Base-by-base conservation (phyloP, 2,888 invertebrate species). In the Deilephila porcellus region DNA sequence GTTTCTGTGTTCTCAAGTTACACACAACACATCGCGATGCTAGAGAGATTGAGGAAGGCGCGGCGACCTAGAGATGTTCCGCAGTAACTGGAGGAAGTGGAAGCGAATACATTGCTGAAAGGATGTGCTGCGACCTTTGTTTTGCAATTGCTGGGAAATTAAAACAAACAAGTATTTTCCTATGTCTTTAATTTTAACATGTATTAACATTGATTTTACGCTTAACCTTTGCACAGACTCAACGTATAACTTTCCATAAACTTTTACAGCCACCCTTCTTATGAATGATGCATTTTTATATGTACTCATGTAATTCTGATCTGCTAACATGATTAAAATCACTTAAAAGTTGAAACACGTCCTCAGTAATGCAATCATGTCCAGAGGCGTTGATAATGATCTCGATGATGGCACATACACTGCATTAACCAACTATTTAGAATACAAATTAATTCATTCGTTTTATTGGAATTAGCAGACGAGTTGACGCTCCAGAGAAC, bases 51-150 rank as follows among this genome's bases (percentile, higher is more conserved):
- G 25, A 52, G 67, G 67, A 67, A n/a, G 52, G 67, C 67, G 20
- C 52, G 52, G 5, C 52, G 67, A 52, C 52, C 67, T 67, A 67
- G 25, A 67, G 20, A 67, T 67, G 5, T 67, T 67, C 67, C 67
- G 45, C 25, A 67, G 52, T 52, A 52, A 67, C 11, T 45, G 64
- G 45, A 67, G 67, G 52, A 67, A 52, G 52, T 67, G 52, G 67
- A 52, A 67, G 17, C 67, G 25, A 67, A 67, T 67, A 67, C 45
- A 25, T 25, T 52, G 45, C 17, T 20, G 25, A 52, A 67, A 67
- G 67, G 67, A 67, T 67, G 67, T 52, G 45, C 25, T 17, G 45
- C 67, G 52, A 52, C 52, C 67, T 67, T 67, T 52, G 67, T 37
- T 25, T 14, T 67, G 17, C 25, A 67, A 29, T 67, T n/a, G 19